A percentile compares a stretch with the other conserved stretches of the same genome.
Evolutionary conservation across 2,113 vertebrate species (phyloP).

Genomic region (Sander vitreus): DNA sequence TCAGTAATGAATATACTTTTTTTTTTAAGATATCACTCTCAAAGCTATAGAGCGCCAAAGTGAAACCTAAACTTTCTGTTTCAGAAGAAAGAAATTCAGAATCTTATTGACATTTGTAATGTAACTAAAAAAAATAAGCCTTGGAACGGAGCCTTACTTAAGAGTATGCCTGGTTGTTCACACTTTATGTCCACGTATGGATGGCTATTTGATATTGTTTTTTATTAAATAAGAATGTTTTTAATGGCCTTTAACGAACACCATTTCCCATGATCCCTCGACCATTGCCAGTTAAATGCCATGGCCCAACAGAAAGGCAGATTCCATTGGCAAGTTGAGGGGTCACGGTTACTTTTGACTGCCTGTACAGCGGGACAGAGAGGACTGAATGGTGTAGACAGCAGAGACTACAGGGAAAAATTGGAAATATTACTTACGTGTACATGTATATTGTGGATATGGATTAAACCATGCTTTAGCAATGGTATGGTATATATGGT

Average conservation of each 20-base stretch:
- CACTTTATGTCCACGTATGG: neutral
- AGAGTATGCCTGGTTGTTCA: neutral
- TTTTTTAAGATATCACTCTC: neutral
- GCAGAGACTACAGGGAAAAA: neutral
- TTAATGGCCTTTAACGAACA: neutral
- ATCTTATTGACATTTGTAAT: neutral
- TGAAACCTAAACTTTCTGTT: neutral
- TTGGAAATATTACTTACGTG: neutral
- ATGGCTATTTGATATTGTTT: neutral
- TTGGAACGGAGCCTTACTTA: neutral
- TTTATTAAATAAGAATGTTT: neutral
- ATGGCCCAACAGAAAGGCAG: neutral
- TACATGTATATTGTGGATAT: neutral
- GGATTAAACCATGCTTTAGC: neutral
- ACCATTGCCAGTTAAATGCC: neutral
- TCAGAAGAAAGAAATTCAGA: neutral
- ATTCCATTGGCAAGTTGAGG: neutral
- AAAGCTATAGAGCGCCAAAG: neutral
- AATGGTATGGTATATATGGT: too few relatives aligned
- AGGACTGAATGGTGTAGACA: neutral
- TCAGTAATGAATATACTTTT: neutral
- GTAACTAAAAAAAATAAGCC: neutral
- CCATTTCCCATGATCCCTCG: neutral
- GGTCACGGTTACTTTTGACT: neutral
- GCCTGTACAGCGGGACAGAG: neutral